Evolutionary conservation across 2,113 vertebrate genomes (phyloP).

Genomic region (Sylvietta virens): DNA sequence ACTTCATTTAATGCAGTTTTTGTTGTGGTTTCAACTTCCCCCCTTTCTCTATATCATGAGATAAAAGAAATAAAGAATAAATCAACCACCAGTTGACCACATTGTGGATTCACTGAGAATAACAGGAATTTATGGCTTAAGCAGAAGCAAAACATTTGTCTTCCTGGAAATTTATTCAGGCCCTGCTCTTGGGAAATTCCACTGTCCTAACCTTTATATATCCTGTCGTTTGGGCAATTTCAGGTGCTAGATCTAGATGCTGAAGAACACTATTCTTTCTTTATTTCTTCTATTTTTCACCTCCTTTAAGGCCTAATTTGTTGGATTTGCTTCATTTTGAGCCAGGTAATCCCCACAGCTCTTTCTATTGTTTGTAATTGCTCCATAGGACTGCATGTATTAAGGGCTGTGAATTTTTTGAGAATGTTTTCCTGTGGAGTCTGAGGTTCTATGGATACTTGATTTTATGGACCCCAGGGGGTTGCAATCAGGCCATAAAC

Average conservation of each 20-base stretch:
- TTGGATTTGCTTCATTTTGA: not conserved
- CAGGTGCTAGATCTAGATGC: not conserved
- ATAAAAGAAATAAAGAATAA: not conserved
- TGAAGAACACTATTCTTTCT: not conserved
- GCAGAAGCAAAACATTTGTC: not conserved
- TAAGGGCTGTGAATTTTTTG: not conserved
- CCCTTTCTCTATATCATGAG: not conserved
- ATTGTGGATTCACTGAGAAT: not conserved
- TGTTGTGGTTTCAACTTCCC: not conserved
- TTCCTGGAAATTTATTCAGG: not conserved
- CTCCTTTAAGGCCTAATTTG: not conserved
- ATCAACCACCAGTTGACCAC: not conserved
- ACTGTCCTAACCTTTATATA: not conserved
- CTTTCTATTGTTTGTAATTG: not conserved
- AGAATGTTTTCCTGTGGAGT: not conserved
- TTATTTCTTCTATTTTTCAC: too few relatives aligned
- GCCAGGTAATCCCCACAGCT: not conserved
- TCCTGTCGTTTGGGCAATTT: not conserved
- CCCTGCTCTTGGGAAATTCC: not conserved
- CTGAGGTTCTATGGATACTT: not conserved
- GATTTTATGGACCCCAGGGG: not conserved
- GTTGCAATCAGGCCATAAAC: not conserved
- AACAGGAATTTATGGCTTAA: not conserved
- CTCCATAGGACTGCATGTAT: accelerated
- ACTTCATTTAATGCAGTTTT: not conserved